Percentiles rank a stretch among this genome's conserved stretches.
These are phyloP conservation scores for Serinus canaria DNA, from an alignment of 2,113 vertebrate genomes.

Conservation along the genomic window DNA sequence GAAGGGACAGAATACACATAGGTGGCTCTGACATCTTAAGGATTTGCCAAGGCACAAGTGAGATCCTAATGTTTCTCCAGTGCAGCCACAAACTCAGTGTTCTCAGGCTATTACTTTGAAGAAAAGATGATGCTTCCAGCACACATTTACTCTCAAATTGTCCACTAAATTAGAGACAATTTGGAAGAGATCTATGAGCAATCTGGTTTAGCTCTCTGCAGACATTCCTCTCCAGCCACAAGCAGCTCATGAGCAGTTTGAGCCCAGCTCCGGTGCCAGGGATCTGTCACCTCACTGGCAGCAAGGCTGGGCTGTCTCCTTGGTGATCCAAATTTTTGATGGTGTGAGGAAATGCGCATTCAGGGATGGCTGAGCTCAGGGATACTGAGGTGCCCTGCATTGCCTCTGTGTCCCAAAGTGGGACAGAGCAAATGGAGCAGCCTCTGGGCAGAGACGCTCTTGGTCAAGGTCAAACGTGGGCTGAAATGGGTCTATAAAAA, in stretches of 20 bases:
- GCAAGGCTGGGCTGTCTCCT: neutral
- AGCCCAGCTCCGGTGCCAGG: neutral
- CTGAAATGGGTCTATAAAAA: neutral
- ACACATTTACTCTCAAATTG: neutral
- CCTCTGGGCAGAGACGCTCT: neutral
- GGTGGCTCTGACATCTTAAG: neutral
- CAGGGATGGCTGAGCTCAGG: neutral
- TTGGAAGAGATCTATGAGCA: constrained; percentile 27
- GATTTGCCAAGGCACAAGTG: neutral
- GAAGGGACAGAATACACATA: neutral
- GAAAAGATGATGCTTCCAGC: neutral
- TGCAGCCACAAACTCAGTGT: neutral
- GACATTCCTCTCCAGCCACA: constrained; percentile 40
- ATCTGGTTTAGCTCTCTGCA: constrained; percentile 31
- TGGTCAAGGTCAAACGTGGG: neutral
- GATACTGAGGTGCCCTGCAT: neutral
- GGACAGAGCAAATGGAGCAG: neutral
- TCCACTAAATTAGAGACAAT: neutral
- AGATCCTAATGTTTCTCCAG: neutral
- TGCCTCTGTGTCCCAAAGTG: neutral
- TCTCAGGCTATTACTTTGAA: neutral
- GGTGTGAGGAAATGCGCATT: neutral
- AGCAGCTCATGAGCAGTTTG: constrained; percentile 23
- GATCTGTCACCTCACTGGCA: constrained; percentile 58
- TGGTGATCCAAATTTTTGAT: neutral